Evolutionary conservation across 2,797 vertebrate genomes (phyloP), one percentile per base, ranked within the genome.

Genomic region (Delichon dasypus): DNA sequence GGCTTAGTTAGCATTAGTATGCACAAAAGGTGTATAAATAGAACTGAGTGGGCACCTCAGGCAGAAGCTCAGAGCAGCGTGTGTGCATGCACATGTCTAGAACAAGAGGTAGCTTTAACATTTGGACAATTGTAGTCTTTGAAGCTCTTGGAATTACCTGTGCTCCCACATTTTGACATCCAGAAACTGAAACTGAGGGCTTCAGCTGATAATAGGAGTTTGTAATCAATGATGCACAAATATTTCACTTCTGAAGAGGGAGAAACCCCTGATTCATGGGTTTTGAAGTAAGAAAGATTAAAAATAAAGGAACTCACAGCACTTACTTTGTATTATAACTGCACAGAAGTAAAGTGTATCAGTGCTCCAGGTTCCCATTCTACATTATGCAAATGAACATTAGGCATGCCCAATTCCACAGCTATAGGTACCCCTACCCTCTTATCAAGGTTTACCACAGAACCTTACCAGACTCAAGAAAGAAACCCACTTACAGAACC

Each of bases 11-110:
- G 71, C 81, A 80, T 7, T 38, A 26, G 55, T 36, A 61, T 54
- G n/a, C 55, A 86, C 66, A 90, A 81, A 78, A 86, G 50, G 20
- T 58, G 10, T 50, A 88, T 84, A 85, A 94, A 94, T n/a, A 85
- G 47, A 81, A 91, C 11, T 42, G 66, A 91, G 80, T 78, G 34
- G 82, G 83, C 32, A 86, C 26, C 16, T 75, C 54, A n/a, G 5
- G 40, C 9, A 67, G 50, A 44, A 74, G 30, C 38, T 82, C 67
- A 89, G 48, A 90, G 75, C 10, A 48, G 34, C 0, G 0, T 38
- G 22, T 45, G 38, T 80, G 36, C 25, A n/a, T 16, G 48, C 47
- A 57, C 50, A 15, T 10, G 7, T 32, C 60, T 86, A 36, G 80
- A 86, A 36, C 29, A 57, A 89, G 66, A 66, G 19, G 22, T 23